A percentile compares a stretch with the other conserved stretches of the same genome.
phyloP scores from a whole-genome alignment of 2,888 invertebrate genomes.

The Parasteatoda lunata region DNA sequence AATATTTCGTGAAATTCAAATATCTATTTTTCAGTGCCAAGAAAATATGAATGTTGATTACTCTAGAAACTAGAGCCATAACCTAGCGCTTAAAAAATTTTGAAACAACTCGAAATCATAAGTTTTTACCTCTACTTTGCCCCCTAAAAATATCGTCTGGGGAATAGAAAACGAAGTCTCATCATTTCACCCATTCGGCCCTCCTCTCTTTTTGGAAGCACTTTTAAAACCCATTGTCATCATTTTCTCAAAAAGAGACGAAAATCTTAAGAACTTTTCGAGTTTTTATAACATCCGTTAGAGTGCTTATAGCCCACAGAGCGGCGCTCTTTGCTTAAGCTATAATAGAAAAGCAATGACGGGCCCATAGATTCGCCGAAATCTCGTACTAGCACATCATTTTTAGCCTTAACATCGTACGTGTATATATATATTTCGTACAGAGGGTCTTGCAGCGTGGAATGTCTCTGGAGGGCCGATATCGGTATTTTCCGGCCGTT shows the following conservation, averaged over 20 bases:
- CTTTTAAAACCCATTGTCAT: constrained; percentile 55
- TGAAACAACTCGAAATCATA: too few species aligned
- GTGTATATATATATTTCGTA: constrained; percentile 39
- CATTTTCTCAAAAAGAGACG: constrained; percentile 12
- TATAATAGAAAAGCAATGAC: constrained; percentile 50
- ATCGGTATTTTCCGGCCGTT: constrained; percentile 63
- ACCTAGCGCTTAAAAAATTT: too few species aligned
- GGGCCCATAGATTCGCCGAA: constrained; percentile 56
- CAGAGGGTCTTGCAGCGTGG: constrained; percentile 3
- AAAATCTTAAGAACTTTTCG: constrained; percentile 29
- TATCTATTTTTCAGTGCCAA: too few species aligned
- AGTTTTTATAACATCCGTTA: constrained; percentile 65
- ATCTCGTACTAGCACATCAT: constrained; percentile 56
- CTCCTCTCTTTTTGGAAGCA: constrained; percentile 2
- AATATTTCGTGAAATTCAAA: too few species aligned
- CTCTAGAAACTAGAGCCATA: too few species aligned
- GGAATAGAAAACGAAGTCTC: neutral
- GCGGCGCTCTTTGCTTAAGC: constrained; percentile 28
- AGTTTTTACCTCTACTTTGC: too few species aligned
- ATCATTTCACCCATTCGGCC: neutral
- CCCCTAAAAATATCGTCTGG: too few species aligned
- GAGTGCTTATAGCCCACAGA: constrained; percentile 8
- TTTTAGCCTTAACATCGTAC: constrained; percentile 42
- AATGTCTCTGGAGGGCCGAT: constrained; percentile 40
- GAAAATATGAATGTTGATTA: too few species aligned